Conservation (phyloP, 2,113 vertebrate species). For the Syrrhaptes paradoxus region DNA sequence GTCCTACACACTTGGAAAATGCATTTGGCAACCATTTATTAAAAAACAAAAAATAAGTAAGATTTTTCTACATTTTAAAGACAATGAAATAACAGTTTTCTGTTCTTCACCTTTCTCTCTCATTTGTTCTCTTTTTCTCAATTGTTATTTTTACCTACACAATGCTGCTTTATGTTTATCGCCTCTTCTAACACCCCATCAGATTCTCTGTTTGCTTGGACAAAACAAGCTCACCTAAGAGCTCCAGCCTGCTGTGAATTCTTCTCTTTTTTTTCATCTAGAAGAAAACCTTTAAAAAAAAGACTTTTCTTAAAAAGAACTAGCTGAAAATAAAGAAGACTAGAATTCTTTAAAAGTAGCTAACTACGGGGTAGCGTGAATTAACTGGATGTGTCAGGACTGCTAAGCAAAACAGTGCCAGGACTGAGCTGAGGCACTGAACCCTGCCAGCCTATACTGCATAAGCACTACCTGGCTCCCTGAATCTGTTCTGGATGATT, state of each 20-base stretch:
- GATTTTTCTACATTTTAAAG: background rate
- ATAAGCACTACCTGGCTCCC: background rate
- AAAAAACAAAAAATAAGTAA: background rate
- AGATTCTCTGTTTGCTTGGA: background rate
- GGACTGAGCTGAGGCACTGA: background rate
- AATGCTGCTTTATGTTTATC: background rate
- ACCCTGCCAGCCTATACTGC: background rate
- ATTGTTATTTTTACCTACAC: background rate
- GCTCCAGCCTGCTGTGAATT: background rate
- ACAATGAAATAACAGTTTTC: background rate
- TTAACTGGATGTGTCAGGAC: background rate
- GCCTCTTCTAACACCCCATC: background rate
- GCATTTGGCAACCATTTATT: background rate
- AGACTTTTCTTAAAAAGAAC: background rate
- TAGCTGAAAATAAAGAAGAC: background rate
- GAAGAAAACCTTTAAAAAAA: background rate
- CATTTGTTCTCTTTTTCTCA: background rate
- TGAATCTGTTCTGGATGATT: background rate
- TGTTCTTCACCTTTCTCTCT: background rate
- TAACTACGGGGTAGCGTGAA: too few relatives aligned
- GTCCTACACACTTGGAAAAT: background rate
- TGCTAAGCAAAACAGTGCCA: background rate
- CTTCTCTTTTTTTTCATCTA: background rate
- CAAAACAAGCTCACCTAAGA: background rate
- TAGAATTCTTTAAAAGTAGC: background rate